Base-by-base conservation (phyloP, 64 coral and sea anemone genomes). In the Acropora yongei region DNA sequence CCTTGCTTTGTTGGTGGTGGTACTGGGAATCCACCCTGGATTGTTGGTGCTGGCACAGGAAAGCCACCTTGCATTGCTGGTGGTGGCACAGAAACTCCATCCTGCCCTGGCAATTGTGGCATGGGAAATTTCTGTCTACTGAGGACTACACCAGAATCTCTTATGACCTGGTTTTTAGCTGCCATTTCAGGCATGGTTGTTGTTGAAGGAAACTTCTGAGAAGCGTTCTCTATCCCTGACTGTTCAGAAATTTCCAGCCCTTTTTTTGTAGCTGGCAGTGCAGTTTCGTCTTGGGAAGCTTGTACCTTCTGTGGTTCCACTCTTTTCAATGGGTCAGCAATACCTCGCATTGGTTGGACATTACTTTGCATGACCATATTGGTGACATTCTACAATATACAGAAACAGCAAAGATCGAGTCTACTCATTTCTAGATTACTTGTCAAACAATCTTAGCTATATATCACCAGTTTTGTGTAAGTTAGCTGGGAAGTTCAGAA, bases 351-450 rank as follows among this genome's bases (percentile, higher is more conserved):
- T 72, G 66, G 82, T 66, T 85, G 82, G 9, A 45, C 47, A 3
- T 12, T 71, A 19, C 68, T 13, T 1, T 85, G 65, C 63, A 71
- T 71, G 65, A 45, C 65, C 82, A 85, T 68, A 30, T 85, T 85
- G 46, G 65, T 85, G 3, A 69, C 63, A 85, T 12, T 49, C 17
- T 71, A 65, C 6, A 57, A 18, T 0, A 3, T 63, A 14, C 16
- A 7, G 16, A 63, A 63, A 63, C 60, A 63, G 16, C 11, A 55
- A 10, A 7, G 6, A 55, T 5, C 51, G 6, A 55, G 10, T 0
- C 10, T 55, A 10, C 51, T 7, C 5, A 7, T 55, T 10, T 4
- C 5, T 55, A 7, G 51, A 5, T 55, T 55, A 10, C 10, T 30
- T 30, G 30, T 30, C 30, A 30, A 30, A 30, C 30, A 30, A 30